phyloP scores from a whole-genome alignment of 2,113 vertebrate species.

The Raja brachyura region DNA sequence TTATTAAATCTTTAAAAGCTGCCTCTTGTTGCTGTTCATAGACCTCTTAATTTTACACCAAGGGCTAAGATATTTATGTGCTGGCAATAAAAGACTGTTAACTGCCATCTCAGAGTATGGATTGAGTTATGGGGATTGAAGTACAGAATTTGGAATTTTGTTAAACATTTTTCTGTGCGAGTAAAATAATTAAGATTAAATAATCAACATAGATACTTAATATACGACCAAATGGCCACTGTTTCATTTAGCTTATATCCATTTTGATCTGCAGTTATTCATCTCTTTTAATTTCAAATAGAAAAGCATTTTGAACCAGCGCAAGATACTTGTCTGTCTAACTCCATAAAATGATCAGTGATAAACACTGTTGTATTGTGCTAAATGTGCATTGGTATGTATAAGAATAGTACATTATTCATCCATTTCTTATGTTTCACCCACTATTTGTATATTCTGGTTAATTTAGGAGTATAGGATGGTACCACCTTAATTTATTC shows the following conservation, averaged over 20 bases:
- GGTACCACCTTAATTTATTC: background rate
- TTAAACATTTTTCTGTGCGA: too few relatives aligned
- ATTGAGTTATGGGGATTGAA: background rate
- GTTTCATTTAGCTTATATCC: background rate
- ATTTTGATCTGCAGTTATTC: background rate
- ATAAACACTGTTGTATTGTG: background rate
- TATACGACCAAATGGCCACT: background rate
- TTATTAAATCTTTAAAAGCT: constrained; percentile 5
- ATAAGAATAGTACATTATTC: background rate
- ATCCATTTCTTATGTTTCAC: background rate
- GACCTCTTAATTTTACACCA: constrained; percentile 10
- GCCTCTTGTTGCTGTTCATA: constrained; percentile 21
- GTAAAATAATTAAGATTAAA: background rate
- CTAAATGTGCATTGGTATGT: background rate
- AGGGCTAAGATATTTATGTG: background rate
- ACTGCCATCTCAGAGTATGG: background rate
- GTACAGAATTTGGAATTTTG: too few relatives aligned
- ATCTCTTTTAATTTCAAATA: background rate
- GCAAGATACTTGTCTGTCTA: background rate
- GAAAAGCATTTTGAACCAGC: background rate
- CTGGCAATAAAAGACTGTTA: background rate
- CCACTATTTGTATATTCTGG: background rate
- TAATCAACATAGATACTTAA: background rate
- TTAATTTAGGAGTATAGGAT: background rate
- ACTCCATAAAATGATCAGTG: background rate